Evolutionary conservation across 2,797 vertebrate species (phyloP).

Genomic region (Alauda arvensis): DNA sequence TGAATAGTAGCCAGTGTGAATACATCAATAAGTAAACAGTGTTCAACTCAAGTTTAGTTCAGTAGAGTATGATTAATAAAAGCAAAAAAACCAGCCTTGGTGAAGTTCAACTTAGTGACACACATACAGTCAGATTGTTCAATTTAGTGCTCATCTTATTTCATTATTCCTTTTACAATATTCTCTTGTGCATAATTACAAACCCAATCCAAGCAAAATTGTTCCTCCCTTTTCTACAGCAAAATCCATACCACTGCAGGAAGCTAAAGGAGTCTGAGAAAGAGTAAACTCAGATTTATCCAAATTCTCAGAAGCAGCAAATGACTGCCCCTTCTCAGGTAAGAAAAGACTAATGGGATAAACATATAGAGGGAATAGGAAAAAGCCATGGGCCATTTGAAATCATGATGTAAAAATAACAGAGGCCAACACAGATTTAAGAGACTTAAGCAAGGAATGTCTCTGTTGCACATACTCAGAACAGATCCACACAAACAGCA

Average conservation of each 20-base stretch:
- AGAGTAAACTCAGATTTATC: not conserved
- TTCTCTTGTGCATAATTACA: not conserved
- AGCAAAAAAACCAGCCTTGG: not conserved
- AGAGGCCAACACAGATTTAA: not conserved
- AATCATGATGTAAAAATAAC: not conserved
- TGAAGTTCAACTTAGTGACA: not conserved
- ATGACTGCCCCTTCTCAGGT: not conserved
- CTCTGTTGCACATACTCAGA: not conserved
- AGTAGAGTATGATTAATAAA: constrained; percentile 11
- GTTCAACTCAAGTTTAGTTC: not conserved
- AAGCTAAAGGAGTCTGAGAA: not conserved
- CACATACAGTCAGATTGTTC: not conserved
- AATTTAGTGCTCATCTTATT: not conserved
- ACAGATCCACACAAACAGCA: not conserved
- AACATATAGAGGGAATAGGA: not conserved
- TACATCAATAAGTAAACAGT: not conserved
- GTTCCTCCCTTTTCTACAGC: not conserved
- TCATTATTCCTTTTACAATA: not conserved
- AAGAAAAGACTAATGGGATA: not conserved
- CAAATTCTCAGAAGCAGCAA: not conserved
- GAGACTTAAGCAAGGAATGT: not conserved
- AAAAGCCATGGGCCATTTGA: not conserved
- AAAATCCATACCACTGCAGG: not conserved
- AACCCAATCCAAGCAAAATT: not conserved
- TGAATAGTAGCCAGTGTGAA: constrained; percentile 48